Evolutionary conservation across 2,113 vertebrate genomes (phyloP).

Genomic region (Megaceryle torquata): DNA sequence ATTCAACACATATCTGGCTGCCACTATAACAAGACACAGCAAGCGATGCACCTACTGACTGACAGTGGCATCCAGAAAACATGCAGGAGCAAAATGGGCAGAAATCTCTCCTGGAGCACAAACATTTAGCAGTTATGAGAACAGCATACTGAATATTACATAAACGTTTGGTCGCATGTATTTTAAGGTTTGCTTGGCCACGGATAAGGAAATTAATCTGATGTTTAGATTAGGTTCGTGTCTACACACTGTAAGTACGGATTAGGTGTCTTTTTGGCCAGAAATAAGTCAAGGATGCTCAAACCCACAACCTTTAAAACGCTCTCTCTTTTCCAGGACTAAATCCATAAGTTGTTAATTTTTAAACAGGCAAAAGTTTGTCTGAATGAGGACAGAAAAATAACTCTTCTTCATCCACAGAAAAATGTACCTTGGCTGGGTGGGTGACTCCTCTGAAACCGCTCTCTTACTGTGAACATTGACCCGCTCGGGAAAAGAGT

Average conservation of each 20-base stretch:
- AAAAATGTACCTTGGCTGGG: neutral
- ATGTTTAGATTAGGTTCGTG: conserved; percentile 4
- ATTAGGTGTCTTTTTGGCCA: neutral
- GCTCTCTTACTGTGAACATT: neutral
- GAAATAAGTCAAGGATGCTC: conserved; percentile 14
- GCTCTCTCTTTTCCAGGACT: neutral
- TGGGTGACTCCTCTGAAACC: neutral
- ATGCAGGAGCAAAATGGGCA: neutral
- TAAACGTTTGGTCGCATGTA: neutral
- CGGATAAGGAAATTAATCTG: conserved; percentile 39
- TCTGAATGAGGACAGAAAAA: neutral
- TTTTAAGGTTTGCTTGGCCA: conserved; percentile 15
- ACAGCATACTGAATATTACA: neutral
- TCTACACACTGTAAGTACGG: neutral
- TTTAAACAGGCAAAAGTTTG: neutral
- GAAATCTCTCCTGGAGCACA: conserved; percentile 28
- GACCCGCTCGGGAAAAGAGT: neutral
- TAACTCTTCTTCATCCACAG: neutral
- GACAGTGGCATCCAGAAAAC: neutral
- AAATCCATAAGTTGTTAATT: neutral
- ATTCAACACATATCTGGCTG: neutral
- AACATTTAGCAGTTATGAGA: neutral
- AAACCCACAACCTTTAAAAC: neutral
- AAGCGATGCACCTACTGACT: neutral
- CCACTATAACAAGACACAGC: neutral